Base-by-base conservation (phyloP, 2,113 vertebrate species). In the Pelecanoides urinatrix region DNA sequence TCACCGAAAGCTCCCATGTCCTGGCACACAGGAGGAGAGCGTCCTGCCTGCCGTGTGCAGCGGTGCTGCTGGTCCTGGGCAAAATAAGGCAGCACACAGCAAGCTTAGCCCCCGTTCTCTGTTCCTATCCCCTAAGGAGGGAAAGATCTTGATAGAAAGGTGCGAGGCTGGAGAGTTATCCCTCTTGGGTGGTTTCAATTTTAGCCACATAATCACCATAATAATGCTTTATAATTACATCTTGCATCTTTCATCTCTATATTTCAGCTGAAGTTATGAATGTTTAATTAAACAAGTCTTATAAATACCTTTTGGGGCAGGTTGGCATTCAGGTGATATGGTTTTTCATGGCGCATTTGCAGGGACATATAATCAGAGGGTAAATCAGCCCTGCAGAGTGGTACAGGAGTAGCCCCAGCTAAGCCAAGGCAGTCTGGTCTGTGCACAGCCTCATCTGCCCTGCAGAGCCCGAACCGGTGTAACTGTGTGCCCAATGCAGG, bases 1-100 rank as follows among this genome's bases (percentile, higher is more conserved):
- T n/a, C 67, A 90, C 55, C 36, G 59, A 25, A 73, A 72, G 38
- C 27, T 21, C 38, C 25, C 4, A 3, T 27, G 14, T 30, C 45
- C 38, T 47, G 53, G 45, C 47, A 40, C 58, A 61, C 4, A 66
- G 29, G 10, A 67, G 13, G 22, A 93, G 21, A 65, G 34, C 0
- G 7, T 56, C 32, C 15, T 1, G 0, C 16, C 47, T 42, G 65
- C 65, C 7, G 0, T 16, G 32, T 0, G 0, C 50, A 74, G n/a
- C 6, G 0, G 19, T 63, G 45, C 79, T 56, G 19, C 56, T 72
- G 73, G 44, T 11, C n/a, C 40, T 0, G 0, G 42, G 26, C 42
- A 16, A 65, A 71, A 65, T 44, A 72, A 75, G 11, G 42, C 25
- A 75, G 32, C 32, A 66, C 2, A 49, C 6, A 36, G 4, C 26